Conservation (phyloP, 2,888 invertebrate genomes). For the Pristionchus japonicus region DNA sequence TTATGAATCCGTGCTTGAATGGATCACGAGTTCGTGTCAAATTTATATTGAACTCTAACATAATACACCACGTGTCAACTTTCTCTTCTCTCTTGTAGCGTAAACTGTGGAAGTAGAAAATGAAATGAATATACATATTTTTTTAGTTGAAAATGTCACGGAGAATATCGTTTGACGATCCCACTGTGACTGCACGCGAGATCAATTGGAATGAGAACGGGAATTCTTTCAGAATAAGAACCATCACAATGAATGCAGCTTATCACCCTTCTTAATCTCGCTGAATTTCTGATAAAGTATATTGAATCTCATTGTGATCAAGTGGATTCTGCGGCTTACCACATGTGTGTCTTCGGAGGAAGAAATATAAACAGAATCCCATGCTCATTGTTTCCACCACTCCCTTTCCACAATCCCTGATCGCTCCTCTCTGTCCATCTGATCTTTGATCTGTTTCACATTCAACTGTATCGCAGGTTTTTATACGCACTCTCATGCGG, state of each 20-base stretch:
- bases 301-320: too few relatives aligned
- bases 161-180: neutral
- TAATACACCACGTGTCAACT: too few relatives aligned
- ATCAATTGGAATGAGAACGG: neutral
- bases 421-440: too few relatives aligned
- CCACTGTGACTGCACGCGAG: neutral
- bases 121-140: neutral
- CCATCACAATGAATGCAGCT: neutral
- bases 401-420: neutral
- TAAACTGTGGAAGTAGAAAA: too few relatives aligned
- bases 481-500: slow-evolving; percentile 19
- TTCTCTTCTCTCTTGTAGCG: too few relatives aligned
- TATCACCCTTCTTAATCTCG: neutral
- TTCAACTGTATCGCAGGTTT: neutral
- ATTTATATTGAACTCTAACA: too few relatives aligned
- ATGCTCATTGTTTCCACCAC: neutral
- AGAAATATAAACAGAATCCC: too few relatives aligned
- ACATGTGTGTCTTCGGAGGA: too few relatives aligned
- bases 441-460: neutral
- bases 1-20: too few relatives aligned
- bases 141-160: neutral
- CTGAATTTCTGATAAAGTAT: too few relatives aligned
- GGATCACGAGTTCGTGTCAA: too few relatives aligned
- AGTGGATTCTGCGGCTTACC: too few relatives aligned
- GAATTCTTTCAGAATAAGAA: neutral